phyloP scores from a whole-genome alignment of 2,113 vertebrate species.

The Hypocryptadius cinnamomeus region DNA sequence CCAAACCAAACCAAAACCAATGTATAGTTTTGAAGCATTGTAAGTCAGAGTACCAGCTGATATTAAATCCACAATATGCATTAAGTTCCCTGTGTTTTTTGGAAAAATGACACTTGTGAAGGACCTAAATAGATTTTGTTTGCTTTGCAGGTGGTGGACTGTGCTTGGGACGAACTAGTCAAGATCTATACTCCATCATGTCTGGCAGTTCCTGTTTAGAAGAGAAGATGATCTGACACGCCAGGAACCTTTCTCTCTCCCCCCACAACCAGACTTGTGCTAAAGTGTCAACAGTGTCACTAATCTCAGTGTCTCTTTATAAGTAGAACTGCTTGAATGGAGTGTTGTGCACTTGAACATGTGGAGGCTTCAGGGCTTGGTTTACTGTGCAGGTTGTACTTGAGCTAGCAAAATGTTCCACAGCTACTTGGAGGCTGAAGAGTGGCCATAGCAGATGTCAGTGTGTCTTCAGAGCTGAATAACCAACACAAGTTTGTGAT shows the following conservation, averaged over 20 bases:
- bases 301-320: not conserved
- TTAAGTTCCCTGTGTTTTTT: not conserved
- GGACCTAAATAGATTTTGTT: constrained; percentile 15
- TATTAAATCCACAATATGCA: not conserved
- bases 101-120: not conserved
- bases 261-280: not conserved
- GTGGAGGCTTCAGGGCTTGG: not conserved
- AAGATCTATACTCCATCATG: constrained; percentile 87
- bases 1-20: not conserved
- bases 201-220: constrained; percentile 66
- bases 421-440: not conserved
- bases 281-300: not conserved
- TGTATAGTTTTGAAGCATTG: not conserved
- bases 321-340: not conserved
- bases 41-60: not conserved
- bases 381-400: not conserved
- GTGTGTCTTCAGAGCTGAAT: not conserved
- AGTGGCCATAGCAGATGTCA: not conserved
- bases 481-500: not conserved
- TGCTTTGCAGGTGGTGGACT: constrained; percentile 88
- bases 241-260: not conserved
- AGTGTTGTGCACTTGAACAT: not conserved
- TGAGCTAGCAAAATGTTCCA: not conserved
- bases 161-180: constrained; percentile 95
- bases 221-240: not conserved